Conservation (phyloP, 1,140 invertebrate species). For the Hycleus phaleratus region DNA sequence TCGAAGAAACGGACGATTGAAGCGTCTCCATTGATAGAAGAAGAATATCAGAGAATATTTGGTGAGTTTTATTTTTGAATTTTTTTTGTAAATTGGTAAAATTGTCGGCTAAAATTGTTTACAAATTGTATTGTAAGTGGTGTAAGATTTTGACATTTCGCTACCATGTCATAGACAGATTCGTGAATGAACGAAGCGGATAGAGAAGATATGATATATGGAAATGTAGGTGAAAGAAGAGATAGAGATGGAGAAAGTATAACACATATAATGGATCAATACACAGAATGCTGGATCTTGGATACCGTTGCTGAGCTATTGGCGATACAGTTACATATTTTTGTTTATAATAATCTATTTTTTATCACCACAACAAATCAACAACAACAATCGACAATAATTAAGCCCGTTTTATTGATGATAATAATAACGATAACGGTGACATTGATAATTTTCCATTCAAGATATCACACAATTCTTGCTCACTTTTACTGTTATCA, state of each 20-base stretch:
- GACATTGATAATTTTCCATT: conserved; percentile 13
- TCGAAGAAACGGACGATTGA: no score
- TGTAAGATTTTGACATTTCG: conserved; percentile 5
- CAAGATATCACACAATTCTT: conserved; percentile 11
- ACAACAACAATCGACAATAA: no score
- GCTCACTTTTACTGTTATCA: not conserved
- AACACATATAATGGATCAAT: conserved; percentile 17
- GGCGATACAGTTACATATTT: not conserved
- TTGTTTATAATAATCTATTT: not conserved
- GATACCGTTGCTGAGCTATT: conserved; percentile 21
- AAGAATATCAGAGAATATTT: no score
- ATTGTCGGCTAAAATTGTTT: no score
- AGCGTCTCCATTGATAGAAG: no score
- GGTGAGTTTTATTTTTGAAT: no score
- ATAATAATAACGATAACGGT: conserved; percentile 5
- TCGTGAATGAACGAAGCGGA: conserved; percentile 15
- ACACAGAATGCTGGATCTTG: conserved; percentile 25
- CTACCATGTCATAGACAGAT: conserved; percentile 11
- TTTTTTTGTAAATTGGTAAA: no score
- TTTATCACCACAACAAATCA: no score
- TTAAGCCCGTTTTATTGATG: not conserved
- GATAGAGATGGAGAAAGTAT: conserved; percentile 24
- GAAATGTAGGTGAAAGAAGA: conserved; percentile 23
- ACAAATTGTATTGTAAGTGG: no score
- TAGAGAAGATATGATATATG: conserved; percentile 17